phyloP scores from a whole-genome alignment of 2,888 invertebrate species.

The Caenorhabditis sp. region DNA sequence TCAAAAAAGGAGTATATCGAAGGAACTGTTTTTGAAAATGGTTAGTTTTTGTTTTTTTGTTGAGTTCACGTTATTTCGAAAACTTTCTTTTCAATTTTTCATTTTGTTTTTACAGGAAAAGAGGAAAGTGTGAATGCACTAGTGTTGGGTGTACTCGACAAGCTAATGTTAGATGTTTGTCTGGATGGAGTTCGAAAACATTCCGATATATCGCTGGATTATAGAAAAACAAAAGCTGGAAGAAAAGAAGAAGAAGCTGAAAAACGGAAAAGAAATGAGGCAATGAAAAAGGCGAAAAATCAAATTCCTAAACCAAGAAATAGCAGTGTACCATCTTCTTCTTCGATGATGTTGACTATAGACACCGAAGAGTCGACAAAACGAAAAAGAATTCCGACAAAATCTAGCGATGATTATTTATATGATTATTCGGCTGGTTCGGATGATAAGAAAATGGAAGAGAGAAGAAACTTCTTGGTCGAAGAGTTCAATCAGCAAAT shows the following conservation, averaged over 20 bases:
- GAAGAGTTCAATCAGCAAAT: background rate
- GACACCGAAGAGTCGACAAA: background rate
- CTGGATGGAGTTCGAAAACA: slow-evolving; percentile 38
- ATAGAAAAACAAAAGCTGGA: background rate
- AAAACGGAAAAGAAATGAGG: background rate
- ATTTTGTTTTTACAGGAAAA: background rate
- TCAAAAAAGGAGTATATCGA: slow-evolving; percentile 27
- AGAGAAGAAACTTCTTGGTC: background rate
- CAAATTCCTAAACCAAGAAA: background rate
- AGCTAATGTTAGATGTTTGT: slow-evolving; percentile 39
- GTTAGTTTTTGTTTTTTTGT: slow-evolving; percentile 6
- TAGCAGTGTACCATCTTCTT: background rate
- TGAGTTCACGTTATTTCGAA: background rate
- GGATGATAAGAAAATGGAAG: slow-evolving; percentile 1
- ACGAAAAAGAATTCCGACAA: background rate
- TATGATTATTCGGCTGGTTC: background rate
- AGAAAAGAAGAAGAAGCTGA: background rate
- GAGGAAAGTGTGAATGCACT: slow-evolving; percentile 5
- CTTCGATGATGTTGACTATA: too few species aligned
- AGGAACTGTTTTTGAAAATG: slow-evolving; percentile 12
- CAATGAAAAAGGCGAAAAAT: background rate
- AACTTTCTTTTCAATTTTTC: background rate
- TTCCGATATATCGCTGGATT: slow-evolving; percentile 11
- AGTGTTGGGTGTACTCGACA: slow-evolving; percentile 16
- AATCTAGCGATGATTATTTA: background rate